Evolutionary conservation across 2,113 vertebrate genomes (phyloP).

Genomic region (Barnardius zonarius): DNA sequence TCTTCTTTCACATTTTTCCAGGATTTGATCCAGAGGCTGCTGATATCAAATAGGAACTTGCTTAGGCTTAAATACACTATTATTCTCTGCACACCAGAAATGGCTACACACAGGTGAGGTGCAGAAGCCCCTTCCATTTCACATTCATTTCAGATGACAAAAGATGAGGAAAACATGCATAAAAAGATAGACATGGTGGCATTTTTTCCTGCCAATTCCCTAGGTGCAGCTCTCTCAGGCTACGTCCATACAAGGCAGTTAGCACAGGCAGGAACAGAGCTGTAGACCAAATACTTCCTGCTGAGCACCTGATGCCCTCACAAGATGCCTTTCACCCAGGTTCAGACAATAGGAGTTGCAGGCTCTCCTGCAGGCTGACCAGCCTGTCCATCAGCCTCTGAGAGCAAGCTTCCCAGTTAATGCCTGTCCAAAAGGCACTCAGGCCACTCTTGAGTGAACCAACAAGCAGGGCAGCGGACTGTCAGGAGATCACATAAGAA

Average conservation of each 20-base stretch:
- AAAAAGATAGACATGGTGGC: rapidly evolving
- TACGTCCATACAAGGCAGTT: rapidly evolving
- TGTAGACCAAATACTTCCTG: neutral
- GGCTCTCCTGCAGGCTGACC: neutral
- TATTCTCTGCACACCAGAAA: neutral
- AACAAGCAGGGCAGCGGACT: neutral
- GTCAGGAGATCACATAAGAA: neutral
- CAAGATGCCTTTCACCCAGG: neutral
- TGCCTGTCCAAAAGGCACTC: neutral
- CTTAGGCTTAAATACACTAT: neutral
- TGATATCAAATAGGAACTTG: neutral
- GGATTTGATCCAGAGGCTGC: neutral
- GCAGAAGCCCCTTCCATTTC: neutral
- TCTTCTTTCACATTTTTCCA: neutral
- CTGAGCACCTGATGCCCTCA: rapidly evolving
- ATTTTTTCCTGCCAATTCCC: neutral
- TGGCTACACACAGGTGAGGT: neutral
- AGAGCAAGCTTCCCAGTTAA: neutral
- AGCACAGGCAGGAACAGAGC: neutral
- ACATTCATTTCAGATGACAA: neutral
- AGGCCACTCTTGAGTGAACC: neutral
- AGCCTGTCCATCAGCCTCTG: neutral
- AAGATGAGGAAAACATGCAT: neutral
- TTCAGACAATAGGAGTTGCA: rapidly evolving
- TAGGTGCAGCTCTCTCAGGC: neutral